phyloP scores from a whole-genome alignment of 2,113 vertebrate genomes.

The Proterorhinus semilunaris region DNA sequence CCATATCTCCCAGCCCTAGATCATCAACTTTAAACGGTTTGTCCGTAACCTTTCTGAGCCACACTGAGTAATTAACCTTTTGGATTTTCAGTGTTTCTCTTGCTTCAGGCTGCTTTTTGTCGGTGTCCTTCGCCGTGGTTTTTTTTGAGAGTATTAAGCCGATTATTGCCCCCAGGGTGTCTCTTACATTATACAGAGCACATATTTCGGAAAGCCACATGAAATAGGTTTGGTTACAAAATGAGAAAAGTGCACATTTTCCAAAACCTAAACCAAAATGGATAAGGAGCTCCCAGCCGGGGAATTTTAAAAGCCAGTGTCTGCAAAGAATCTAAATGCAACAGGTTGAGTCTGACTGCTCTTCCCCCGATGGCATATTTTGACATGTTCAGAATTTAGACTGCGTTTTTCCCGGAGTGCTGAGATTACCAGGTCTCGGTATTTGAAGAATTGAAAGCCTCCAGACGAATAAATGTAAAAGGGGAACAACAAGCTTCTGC shows the following conservation, averaged over 20 bases:
- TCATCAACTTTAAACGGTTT: conserved; percentile 1
- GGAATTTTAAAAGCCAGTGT: not conserved
- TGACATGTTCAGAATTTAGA: conserved; percentile 15
- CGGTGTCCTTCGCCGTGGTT: not conserved
- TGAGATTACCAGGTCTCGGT: conserved; percentile 14
- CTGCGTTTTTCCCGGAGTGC: not conserved
- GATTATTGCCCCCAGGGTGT: conserved; percentile 47
- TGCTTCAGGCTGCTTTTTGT: not conserved
- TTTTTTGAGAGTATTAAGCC: conserved; percentile 51
- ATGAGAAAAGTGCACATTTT: conserved; percentile 10
- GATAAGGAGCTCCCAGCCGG: not conserved
- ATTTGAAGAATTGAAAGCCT: conserved; percentile 40
- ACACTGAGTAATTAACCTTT: not conserved
- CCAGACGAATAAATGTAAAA: conserved; percentile 9
- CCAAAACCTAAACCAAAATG: not conserved
- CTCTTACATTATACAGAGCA: conserved; percentile 24
- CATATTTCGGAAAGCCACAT: conserved; percentile 44
- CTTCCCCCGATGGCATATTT: conserved; percentile 1
- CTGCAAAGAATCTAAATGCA: not conserved
- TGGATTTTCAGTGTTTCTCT: not conserved
- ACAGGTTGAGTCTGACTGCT: not conserved
- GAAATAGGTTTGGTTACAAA: conserved; percentile 13
- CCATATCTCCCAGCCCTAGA: too few relatives aligned
- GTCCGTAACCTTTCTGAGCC: not conserved
- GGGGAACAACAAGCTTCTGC: conserved; percentile 21